phyloP scores from a whole-genome alignment of 2,888 invertebrate species.

The Agrenia bidenticulata region DNA sequence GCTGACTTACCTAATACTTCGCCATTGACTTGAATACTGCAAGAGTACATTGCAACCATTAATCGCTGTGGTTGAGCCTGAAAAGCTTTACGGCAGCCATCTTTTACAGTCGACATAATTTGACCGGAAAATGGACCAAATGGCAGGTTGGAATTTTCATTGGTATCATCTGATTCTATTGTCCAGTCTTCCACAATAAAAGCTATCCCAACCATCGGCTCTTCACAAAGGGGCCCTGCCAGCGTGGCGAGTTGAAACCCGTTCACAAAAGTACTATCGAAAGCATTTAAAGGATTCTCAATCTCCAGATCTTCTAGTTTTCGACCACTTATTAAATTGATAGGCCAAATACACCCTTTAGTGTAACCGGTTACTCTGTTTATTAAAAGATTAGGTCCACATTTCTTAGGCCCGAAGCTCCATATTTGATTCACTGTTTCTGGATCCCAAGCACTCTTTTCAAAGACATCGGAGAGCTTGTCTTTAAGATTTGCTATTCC shows the following conservation, averaged over 20 bases:
- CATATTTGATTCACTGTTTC: conserved; percentile 64
- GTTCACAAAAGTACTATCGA: conserved; percentile 73
- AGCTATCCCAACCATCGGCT: conserved; percentile 93
- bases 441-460: conserved; percentile 61
- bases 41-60: conserved; percentile 91
- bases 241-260: conserved; percentile 83
- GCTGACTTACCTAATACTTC: conserved; percentile 88
- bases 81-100: conserved; percentile 83
- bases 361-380: conserved; percentile 73
- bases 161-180: conserved; percentile 16
- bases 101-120: conserved; percentile 86
- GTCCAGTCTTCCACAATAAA: conserved; percentile 86
- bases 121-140: conserved; percentile 70
- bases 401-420: conserved; percentile 87
- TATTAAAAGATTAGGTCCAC: conserved; percentile 84
- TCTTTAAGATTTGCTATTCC: conserved; percentile 58
- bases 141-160: conserved; percentile 53
- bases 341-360: conserved; percentile 61
- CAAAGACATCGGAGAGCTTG: conserved; percentile 65
- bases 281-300: conserved; percentile 53
- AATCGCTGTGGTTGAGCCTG: conserved; percentile 85
- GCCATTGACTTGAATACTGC: conserved; percentile 78
- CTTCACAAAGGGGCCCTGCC: conserved; percentile 93
- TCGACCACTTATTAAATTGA: conserved; percentile 35
- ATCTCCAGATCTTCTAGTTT: conserved; percentile 13